Evolutionary conservation across 2,113 vertebrate genomes (phyloP).

Genomic region (Progne subis): DNA sequence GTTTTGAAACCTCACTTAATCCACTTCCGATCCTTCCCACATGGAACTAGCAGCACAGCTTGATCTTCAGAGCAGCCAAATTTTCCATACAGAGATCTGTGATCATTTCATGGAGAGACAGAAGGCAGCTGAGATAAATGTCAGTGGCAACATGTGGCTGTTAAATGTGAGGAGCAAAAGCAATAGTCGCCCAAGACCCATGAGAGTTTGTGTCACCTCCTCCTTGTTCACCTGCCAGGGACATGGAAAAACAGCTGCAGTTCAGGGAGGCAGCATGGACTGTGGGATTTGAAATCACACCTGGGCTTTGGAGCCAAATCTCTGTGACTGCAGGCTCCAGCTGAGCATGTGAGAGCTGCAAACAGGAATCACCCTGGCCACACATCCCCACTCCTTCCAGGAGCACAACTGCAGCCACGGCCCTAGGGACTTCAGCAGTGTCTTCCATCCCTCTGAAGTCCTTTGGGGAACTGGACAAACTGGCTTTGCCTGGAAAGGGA

Average conservation of each 20-base stretch:
- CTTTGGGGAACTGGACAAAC: not conserved
- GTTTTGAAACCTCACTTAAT: not conserved
- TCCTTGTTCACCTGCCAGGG: slow-evolving; percentile 19
- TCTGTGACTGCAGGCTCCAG: not conserved
- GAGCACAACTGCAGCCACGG: accelerated
- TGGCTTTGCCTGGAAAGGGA: not conserved
- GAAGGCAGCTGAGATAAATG: not conserved
- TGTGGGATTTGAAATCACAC: not conserved
- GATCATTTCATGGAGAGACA: not conserved
- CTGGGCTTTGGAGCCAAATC: not conserved
- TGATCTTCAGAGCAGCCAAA: not conserved
- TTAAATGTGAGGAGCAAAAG: not conserved
- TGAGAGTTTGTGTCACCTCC: not conserved
- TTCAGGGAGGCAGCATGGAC: not conserved
- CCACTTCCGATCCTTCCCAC: not conserved
- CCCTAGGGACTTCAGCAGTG: not conserved
- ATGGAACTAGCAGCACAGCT: slow-evolving; percentile 12
- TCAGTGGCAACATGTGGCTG: not conserved
- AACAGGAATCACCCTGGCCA: not conserved
- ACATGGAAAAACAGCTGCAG: not conserved
- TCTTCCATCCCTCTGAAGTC: not conserved
- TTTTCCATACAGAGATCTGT: not conserved
- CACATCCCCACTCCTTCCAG: not conserved
- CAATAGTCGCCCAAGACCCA: not conserved
- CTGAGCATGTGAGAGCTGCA: not conserved